Base-by-base conservation (phyloP, 1,140 invertebrate species). In the Trypoxylus dichotomus region DNA sequence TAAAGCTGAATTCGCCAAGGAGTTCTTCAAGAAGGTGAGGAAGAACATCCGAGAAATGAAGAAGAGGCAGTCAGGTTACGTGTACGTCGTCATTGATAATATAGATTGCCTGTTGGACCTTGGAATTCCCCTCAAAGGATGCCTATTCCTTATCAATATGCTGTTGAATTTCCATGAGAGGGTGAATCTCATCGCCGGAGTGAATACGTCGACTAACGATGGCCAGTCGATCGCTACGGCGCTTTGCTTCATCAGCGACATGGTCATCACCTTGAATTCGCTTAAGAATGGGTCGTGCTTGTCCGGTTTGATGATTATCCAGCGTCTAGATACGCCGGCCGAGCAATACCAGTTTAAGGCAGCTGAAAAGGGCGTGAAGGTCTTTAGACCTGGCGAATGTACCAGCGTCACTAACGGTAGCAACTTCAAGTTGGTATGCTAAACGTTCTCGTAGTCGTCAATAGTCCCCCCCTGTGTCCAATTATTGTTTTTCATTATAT, bases 201-300 rank as follows among this genome's bases (percentile, higher is more conserved):
- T 68, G 2, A 24, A 68, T 27, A 87, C 84, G 15, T 88, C 89
- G 83, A 86, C 88, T 79, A 85, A 90, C 81, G 85, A 87, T 8
- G 88, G 89, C 79, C 83, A 88, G 79, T 81, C 89, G 24, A 84
- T 93, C 74, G 86, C 88, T 41, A 89, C 90, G 82, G 85, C 88
- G 21, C 83, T 94, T 24, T 88, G 88, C 79, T 89, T 93, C 81
- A 87, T 91, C 81, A 88, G 91, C 10, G 86, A 93, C 81, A 85
- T 92, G 13, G 85, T 89, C 72, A 85, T 93, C 15, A 89, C 88
- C 79, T 88, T 92, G 19, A 87, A 91, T 74, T 88, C 89, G 13
- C 83, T 94, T 21, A 89, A 88, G 79, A 92, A 92, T 72, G 93
- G 93, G n/a, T 86, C 88, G 71, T 93, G 92, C 81, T 90, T 93